Conservation (phyloP, 2,113 vertebrate species). For the Phainopepla nitens region DNA sequence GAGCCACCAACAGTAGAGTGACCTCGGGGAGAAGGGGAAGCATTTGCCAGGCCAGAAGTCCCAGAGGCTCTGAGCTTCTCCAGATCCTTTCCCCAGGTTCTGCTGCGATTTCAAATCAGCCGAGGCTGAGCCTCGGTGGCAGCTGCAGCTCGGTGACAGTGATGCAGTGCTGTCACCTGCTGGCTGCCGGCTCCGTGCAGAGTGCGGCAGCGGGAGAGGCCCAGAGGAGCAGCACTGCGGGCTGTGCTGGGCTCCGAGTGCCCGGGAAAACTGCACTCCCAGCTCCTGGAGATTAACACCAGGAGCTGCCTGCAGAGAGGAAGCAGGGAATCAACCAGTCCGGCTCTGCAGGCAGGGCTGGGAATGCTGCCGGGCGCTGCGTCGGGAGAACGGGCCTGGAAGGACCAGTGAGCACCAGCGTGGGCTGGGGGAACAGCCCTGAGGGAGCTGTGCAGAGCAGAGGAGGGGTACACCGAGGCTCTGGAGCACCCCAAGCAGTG, state of each 20-base stretch:
- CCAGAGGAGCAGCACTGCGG: constrained; percentile 1
- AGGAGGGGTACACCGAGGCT: neutral
- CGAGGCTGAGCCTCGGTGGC: neutral
- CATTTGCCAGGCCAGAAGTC: neutral
- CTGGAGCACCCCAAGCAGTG: rapidly evolving
- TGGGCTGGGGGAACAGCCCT: neutral
- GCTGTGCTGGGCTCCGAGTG: neutral
- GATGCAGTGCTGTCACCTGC: constrained; percentile 67
- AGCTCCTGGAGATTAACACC: neutral
- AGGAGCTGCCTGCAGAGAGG: neutral
- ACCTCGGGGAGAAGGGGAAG: neutral
- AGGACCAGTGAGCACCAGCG: rapidly evolving
- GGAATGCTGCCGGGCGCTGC: neutral
- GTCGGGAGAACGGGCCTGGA: neutral
- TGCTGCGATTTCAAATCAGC: neutral
- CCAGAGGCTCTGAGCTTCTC: neutral
- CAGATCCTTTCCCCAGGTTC: neutral
- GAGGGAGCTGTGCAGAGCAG: neutral
- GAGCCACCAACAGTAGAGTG: neutral
- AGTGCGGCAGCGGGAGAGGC: neutral
- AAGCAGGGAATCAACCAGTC: neutral
- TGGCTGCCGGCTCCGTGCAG: neutral
- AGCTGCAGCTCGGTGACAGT: neutral
- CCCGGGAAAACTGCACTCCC: neutral
- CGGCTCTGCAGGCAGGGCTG: neutral